Conservation (phyloP, 2,797 vertebrate genomes). For the Ficedula albicollis region DNA sequence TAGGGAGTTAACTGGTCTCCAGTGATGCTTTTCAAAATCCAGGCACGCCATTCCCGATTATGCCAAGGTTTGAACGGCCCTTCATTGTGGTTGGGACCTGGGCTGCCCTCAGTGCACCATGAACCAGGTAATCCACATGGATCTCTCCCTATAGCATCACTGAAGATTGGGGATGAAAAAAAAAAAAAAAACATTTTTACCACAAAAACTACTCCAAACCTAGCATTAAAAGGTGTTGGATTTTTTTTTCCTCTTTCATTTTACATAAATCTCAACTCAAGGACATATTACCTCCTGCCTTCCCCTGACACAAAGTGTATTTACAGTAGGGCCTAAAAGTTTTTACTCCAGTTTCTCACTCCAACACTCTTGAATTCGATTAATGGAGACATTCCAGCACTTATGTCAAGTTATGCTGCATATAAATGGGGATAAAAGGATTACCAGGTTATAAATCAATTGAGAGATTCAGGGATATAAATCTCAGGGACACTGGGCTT, state of each 20-base stretch:
- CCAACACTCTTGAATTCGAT: slow-evolving; percentile 77
- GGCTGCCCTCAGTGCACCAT: too few species aligned
- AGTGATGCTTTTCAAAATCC: background rate
- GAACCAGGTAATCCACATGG: fast-evolving
- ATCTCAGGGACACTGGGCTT: slow-evolving; percentile 75
- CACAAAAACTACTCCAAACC: background rate
- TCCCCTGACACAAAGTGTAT: slow-evolving; percentile 62
- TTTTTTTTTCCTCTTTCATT: background rate
- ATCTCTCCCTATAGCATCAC: fast-evolving
- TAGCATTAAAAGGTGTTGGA: background rate
- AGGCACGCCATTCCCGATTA: fast-evolving
- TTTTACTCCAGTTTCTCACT: slow-evolving; percentile 70
- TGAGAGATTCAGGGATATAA: slow-evolving; percentile 78
- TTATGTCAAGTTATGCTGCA: slow-evolving; percentile 80
- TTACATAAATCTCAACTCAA: background rate
- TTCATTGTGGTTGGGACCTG: fast-evolving
- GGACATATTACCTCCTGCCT: slow-evolving; percentile 48
- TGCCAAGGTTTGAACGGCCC: background rate
- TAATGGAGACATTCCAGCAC: slow-evolving; percentile 77
- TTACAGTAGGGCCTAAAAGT: slow-evolving; percentile 73
- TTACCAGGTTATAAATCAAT: slow-evolving; percentile 82
- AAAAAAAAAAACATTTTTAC: background rate
- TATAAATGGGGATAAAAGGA: slow-evolving; percentile 84
- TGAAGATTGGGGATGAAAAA: fast-evolving
- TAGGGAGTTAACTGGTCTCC: fast-evolving